phyloP scores from a whole-genome alignment of 2,888 invertebrate species.

The Parnassius smintheus region DNA sequence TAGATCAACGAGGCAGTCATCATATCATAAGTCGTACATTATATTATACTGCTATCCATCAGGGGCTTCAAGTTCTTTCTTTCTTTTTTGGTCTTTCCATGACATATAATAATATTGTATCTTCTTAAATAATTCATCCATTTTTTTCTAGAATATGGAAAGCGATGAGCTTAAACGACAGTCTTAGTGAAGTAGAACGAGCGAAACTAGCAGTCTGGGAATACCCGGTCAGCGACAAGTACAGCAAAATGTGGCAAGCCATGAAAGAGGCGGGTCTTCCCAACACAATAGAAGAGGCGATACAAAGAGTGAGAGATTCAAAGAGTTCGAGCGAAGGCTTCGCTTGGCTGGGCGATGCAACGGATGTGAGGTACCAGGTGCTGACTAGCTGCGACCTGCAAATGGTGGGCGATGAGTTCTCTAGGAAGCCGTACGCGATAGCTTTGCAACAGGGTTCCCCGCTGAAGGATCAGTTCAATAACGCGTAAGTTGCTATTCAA shows the following conservation, averaged over 20 bases:
- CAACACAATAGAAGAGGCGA: constrained; percentile 87
- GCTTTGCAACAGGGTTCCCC: constrained; percentile 98
- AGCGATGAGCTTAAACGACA: constrained; percentile 97
- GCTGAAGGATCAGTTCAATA: constrained; percentile 95
- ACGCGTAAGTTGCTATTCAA: constrained; percentile 86
- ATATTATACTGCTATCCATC: too few species aligned
- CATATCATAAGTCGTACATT: too few species aligned
- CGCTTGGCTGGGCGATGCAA: constrained; percentile 96
- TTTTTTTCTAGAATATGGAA: constrained; percentile 92
- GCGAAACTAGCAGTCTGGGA: constrained; percentile 99
- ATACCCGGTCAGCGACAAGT: constrained; percentile 98
- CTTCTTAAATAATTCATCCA: too few species aligned
- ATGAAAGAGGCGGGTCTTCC: constrained; percentile 94
- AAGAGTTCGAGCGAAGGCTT: constrained; percentile 90
- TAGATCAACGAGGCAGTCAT: too few species aligned
- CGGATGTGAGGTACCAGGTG: constrained; percentile 90
- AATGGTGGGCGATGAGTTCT: constrained; percentile 97
- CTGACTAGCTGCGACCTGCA: constrained; percentile 93
- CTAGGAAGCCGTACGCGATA: constrained; percentile 97
- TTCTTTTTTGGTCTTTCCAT: too few species aligned
- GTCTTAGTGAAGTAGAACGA: constrained; percentile 92
- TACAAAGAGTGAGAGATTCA: constrained; percentile 83
- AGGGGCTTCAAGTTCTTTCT: too few species aligned
- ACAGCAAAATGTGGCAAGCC: constrained; percentile 99
- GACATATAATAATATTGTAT: too few species aligned